Percentiles rank a stretch among this genome's conserved stretches.
Conservation (phyloP, 2,797 vertebrate species). For the Brachymystax lenok region DNA sequence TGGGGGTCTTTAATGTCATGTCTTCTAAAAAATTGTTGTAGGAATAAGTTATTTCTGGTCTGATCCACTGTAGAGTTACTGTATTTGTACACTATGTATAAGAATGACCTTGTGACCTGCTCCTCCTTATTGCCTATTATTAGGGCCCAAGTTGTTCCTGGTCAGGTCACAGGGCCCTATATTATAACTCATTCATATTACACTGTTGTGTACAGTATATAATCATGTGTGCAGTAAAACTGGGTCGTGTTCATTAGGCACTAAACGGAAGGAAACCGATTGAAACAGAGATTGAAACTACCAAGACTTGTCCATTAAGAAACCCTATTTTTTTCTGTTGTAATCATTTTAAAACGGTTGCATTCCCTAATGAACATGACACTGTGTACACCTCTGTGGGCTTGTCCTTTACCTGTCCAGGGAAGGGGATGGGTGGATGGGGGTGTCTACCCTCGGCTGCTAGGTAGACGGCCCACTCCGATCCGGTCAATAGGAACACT, state of each 20-base stretch:
- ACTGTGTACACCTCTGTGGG: background rate
- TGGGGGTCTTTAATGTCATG: background rate
- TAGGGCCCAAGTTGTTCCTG: too few relatives aligned
- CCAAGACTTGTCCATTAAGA: constrained; percentile 34
- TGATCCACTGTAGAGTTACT: too few relatives aligned
- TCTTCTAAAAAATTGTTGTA: background rate
- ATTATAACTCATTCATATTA: background rate
- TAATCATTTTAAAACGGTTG: too few relatives aligned
- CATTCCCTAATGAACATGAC: too few relatives aligned
- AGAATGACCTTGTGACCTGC: background rate
- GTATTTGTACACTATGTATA: background rate
- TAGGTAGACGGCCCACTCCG: constrained; percentile 79
- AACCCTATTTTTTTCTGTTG: too few relatives aligned
- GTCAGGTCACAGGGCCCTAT: background rate
- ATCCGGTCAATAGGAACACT: constrained; percentile 86
- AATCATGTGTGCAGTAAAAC: background rate
- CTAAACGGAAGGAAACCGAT: too few relatives aligned
- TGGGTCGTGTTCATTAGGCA: background rate
- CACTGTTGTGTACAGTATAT: background rate
- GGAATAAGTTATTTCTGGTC: background rate
- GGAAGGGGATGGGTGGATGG: constrained; percentile 14
- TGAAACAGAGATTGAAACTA: too few relatives aligned
- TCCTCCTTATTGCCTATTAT: too few relatives aligned
- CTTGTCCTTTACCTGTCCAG: constrained; percentile 21
- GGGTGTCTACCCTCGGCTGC: constrained; percentile 76